Evolutionary conservation across 2,888 invertebrate genomes (phyloP).

Genomic region (Leucophora obtusa): DNA sequence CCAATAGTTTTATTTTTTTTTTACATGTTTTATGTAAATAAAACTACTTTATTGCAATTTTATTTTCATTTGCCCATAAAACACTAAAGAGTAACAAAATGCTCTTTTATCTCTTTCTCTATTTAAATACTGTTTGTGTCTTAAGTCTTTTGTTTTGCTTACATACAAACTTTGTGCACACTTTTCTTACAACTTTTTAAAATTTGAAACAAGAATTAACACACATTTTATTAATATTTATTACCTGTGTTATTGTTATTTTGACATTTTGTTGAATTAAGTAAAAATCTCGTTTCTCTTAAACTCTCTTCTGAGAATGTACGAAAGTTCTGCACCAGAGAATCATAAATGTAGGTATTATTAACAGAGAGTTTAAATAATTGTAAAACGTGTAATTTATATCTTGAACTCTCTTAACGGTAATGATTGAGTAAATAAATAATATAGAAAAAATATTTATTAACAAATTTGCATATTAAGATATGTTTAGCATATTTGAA

Average conservation of each 20-base stretch:
- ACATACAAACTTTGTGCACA: not conserved
- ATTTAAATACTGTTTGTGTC: conserved; percentile 22
- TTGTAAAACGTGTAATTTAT: not conserved
- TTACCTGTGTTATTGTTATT: conserved; percentile 15
- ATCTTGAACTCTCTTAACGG: not conserved
- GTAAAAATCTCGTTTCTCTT: not conserved
- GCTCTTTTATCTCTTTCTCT: not conserved
- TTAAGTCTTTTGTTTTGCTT: conserved; percentile 49
- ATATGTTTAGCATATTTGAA: conserved; percentile 32
- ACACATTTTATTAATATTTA: conserved; percentile 33
- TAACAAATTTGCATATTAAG: conserved; percentile 3
- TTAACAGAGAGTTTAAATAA: not conserved
- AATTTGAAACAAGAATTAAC: conserved; percentile 44
- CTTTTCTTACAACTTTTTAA: conserved; percentile 18
- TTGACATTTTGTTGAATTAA: conserved; percentile 28
- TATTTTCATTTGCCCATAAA: no score
- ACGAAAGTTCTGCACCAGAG: not conserved
- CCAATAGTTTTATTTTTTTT: no score
- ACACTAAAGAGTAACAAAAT: no score
- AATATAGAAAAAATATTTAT: not conserved
- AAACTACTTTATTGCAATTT: no score
- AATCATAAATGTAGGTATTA: not conserved
- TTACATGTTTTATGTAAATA: no score
- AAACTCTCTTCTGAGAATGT: not conserved
- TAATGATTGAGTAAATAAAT: not conserved